A percentile compares a stretch with the other conserved stretches of the same genome.
phyloP scores from a whole-genome alignment of 2,797 vertebrate genomes.

The Chelon auratus region DNA sequence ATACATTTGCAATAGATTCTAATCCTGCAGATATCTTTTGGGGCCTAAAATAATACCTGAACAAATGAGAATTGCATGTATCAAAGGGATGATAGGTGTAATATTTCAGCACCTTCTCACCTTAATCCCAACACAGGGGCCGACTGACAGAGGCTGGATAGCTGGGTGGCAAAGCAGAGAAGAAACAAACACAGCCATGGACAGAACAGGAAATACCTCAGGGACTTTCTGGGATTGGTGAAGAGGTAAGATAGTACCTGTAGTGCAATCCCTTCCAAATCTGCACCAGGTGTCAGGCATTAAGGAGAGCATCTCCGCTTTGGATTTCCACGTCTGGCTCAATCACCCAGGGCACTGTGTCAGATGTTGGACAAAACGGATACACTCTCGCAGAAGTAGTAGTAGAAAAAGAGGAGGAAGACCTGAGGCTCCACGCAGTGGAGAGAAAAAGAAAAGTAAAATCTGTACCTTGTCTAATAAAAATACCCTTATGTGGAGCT shows the following conservation, averaged over 20 bases:
- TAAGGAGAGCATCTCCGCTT: slow-evolving; percentile 77
- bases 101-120: slow-evolving; percentile 54
- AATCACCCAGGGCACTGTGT: slow-evolving; percentile 77
- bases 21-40: slow-evolving; percentile 37
- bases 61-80: slow-evolving; percentile 45
- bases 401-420: slow-evolving; percentile 20
- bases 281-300: slow-evolving; percentile 83
- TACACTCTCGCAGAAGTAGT: slow-evolving; percentile 50
- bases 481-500: slow-evolving; percentile 30
- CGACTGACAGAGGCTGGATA: slow-evolving; percentile 44
- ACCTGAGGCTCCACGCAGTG: slow-evolving; percentile 29
- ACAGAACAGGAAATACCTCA: slow-evolving; percentile 79
- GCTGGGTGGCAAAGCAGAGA: slow-evolving; percentile 71
- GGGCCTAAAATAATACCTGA: slow-evolving; percentile 21
- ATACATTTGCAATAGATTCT: slow-evolving; percentile 29
- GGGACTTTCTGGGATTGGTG: slow-evolving; percentile 79
- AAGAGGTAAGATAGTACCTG: slow-evolving; percentile 80
- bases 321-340: slow-evolving; percentile 77
- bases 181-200: slow-evolving; percentile 71
- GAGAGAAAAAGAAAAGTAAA: slow-evolving; percentile 31
- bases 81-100: slow-evolving; percentile 48
- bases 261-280: slow-evolving; percentile 80
- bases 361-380: slow-evolving; percentile 75
- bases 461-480: slow-evolving; percentile 42
- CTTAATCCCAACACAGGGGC: slow-evolving; percentile 63